A percentile compares a stretch with the other conserved stretches of the same genome.
Evolutionary conservation across 1,140 invertebrate genomes (phyloP).

Genomic region (Macrostomum lignano): DNA sequence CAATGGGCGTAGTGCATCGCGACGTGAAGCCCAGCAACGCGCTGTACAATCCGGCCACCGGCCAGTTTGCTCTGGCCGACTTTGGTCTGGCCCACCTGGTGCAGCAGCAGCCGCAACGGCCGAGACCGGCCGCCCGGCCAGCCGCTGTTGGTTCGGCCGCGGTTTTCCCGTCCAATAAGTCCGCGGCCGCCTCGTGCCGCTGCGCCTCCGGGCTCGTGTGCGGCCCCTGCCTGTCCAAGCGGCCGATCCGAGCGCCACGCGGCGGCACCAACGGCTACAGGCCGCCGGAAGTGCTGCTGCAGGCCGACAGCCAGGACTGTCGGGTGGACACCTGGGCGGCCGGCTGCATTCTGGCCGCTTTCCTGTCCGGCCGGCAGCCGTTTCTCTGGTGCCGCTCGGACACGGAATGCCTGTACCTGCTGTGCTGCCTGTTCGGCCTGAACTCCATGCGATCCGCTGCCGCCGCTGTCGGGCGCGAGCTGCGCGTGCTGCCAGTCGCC

Average conservation of each 20-base stretch:
- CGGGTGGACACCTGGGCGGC: constrained; percentile 64
- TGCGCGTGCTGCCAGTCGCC: too few relatives aligned
- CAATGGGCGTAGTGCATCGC: constrained; percentile 54
- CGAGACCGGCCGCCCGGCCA: constrained; percentile 3
- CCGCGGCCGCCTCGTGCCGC: not conserved
- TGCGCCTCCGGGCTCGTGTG: constrained; percentile 3
- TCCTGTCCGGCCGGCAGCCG: constrained; percentile 47
- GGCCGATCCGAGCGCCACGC: constrained; percentile 37
- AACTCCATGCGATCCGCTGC: constrained; percentile 39
- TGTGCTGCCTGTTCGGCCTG: constrained; percentile 47
- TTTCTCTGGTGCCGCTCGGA: constrained; percentile 55
- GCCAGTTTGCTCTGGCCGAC: constrained; percentile 37
- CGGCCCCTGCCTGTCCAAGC: constrained; percentile 30
- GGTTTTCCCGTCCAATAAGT: not conserved
- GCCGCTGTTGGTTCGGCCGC: constrained; percentile 6
- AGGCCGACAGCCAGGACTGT: constrained; percentile 40
- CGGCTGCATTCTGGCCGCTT: constrained; percentile 51
- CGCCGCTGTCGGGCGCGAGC: not conserved
- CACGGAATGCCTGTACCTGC: constrained; percentile 47
- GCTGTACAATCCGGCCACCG: constrained; percentile 45
- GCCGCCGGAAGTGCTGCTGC: constrained; percentile 55
- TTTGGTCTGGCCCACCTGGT: constrained; percentile 49
- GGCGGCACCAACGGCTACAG: constrained; percentile 66
- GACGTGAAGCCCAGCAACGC: constrained; percentile 80
- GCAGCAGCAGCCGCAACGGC: constrained; percentile 9